Evolutionary conservation across 2,888 invertebrate genomes (phyloP), one percentile per base, ranked within the genome.

Genomic region (Sepioteuthis lessoniana): DNA sequence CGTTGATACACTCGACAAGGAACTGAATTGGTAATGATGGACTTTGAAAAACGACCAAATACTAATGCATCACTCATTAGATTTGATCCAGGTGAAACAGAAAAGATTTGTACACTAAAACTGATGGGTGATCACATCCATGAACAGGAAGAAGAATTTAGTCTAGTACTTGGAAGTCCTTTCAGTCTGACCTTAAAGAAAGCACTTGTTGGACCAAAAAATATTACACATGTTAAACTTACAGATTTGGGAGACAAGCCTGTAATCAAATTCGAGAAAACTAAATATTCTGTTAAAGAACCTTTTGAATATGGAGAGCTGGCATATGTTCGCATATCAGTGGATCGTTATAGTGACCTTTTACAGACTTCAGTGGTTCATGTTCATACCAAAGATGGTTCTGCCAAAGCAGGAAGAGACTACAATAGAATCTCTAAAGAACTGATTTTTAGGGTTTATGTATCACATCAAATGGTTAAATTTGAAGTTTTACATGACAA

Each of bases 1-100:
- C 95, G 97, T 38, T 97, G 97, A 95, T 97, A 96, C 96, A 97
- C 97, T 0, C 95, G 97, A 38, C 97, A 97, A 94, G 96, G 95
- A 38, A 95, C 97, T 7, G 97, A 97, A 3, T 94, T 94, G 47
- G 97, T 96, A 2, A 95, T 94, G 10, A 94, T 95, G 90, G 97
- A 97, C 95, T 97, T 96, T 94, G 94, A 95, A 21, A 97, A 97
- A 93, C 95, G 97, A 93, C 97, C 97, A 1, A 95, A 97, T 95
- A 97, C 97, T 25, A 95, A 97, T 90, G 96, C 94, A 10, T 97
- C 97, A 19, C 93, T 96, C 47, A 95, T 97, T 21, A 94, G 95
- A 91, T 97, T 97, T 94, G 94, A 94, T 95, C 16, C 95, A 97
- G 97, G 97, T 93, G 97, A 97, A 94, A 94, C 95, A 35, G 96